Evolutionary conservation across 2,113 vertebrate species (phyloP).

Genomic region (Brachyistius frenatus): DNA sequence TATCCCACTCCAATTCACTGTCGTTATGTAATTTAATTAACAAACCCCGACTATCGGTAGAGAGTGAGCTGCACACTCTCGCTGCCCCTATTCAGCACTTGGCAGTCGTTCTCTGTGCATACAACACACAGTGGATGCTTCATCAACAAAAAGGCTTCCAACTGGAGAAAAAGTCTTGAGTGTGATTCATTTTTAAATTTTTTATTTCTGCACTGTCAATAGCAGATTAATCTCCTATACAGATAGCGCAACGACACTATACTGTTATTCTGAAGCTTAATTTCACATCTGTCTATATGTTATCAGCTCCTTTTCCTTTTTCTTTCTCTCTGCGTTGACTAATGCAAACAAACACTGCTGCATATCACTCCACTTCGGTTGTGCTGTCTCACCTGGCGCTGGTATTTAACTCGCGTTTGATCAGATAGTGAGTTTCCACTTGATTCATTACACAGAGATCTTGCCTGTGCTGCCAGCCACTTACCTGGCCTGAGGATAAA

Average conservation of each 20-base stretch:
- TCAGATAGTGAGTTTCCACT: constrained; percentile 50
- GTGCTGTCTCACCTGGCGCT: constrained; percentile 10
- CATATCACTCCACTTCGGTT: constrained; percentile 14
- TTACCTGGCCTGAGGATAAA: constrained; percentile 27
- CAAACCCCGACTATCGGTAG: constrained; percentile 28
- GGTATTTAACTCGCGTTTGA: constrained; percentile 35
- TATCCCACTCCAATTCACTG: constrained; percentile 50
- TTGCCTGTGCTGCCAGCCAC: constrained; percentile 21
- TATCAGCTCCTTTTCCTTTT: too few species aligned
- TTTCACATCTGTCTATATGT: background rate
- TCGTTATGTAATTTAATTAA: constrained; percentile 67
- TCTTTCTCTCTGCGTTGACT: background rate
- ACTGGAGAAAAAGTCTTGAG: constrained; percentile 18
- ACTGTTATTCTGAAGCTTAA: constrained; percentile 1
- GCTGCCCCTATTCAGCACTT: constrained; percentile 57
- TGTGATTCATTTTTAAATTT: constrained; percentile 24
- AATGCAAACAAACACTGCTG: background rate
- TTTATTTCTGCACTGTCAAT: constrained; percentile 16
- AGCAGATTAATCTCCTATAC: constrained; percentile 25
- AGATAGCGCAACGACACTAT: background rate
- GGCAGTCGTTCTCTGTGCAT: constrained; percentile 45
- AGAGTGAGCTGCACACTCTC: constrained; percentile 53
- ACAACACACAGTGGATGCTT: constrained; percentile 22
- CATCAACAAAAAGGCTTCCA: constrained; percentile 49
- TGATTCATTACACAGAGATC: constrained; percentile 43